Percentiles rank a stretch among this genome's conserved stretches.
These are phyloP conservation scores for Nansenia antarctica DNA, from an alignment of 2,113 vertebrate genomes.

Conservation along the genomic window DNA sequence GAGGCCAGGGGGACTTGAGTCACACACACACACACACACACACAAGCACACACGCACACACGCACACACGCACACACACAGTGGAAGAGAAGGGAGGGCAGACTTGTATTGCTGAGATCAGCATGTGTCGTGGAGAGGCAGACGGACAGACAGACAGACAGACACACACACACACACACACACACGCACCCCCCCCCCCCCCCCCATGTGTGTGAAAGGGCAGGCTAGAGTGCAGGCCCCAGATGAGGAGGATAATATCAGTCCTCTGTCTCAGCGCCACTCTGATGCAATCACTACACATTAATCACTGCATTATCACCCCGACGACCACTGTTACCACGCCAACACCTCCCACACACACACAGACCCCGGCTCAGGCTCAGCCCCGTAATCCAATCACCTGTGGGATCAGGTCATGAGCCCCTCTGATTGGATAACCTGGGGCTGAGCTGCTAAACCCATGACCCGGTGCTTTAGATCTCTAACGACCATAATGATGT, in stretches of 20 bases:
- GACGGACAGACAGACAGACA: slow-evolving; percentile 6
- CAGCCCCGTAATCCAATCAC: slow-evolving; percentile 67
- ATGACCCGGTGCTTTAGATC: slow-evolving; percentile 67
- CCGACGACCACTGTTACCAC: slow-evolving; percentile 21
- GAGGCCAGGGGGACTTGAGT: slow-evolving; percentile 17
- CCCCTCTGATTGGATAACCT: slow-evolving; percentile 67
- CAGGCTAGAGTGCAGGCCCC: not conserved
- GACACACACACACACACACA: slow-evolving; percentile 12
- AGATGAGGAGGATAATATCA: not conserved
- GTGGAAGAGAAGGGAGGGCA: too few species aligned
- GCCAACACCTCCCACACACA: slow-evolving; percentile 27
- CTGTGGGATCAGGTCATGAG: slow-evolving; percentile 50
- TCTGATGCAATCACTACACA: slow-evolving; percentile 47
- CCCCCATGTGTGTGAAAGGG: not conserved
- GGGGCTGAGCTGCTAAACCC: slow-evolving; percentile 53
- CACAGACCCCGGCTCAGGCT: not conserved
- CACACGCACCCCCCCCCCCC: slow-evolving; percentile 14
- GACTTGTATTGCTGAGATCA: not conserved
- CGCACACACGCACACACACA: too few species aligned
- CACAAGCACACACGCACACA: too few species aligned
- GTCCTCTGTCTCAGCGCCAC: slow-evolving; percentile 13
- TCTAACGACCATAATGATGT: slow-evolving; percentile 70
- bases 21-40: slow-evolving; percentile 3
- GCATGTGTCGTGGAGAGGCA: not conserved
- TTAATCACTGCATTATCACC: slow-evolving; percentile 70